Evolutionary conservation across 2,797 vertebrate genomes (phyloP).

Genomic region (Gouania willdenowi): DNA sequence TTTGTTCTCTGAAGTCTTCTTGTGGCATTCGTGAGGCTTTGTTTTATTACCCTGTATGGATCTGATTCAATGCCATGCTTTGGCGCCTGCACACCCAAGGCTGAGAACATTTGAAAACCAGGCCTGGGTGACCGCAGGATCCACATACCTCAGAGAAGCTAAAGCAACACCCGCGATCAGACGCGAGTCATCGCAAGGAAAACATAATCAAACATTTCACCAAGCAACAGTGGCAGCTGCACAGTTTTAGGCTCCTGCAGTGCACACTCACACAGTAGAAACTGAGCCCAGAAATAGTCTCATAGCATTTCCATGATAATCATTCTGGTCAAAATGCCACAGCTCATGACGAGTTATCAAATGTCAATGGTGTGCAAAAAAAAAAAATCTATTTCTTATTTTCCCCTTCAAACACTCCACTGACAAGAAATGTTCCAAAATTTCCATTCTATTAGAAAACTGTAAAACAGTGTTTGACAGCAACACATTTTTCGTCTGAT

Average conservation of each 20-base stretch:
- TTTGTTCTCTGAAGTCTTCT: conserved; percentile 19
- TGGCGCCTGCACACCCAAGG: conserved; percentile 8
- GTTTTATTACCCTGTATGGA: conserved; percentile 19
- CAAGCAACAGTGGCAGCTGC: not conserved
- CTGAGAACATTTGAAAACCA: not conserved
- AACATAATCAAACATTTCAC: conserved; percentile 25
- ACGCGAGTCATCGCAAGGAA: conserved; percentile 16
- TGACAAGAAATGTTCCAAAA: no score
- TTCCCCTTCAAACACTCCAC: no score
- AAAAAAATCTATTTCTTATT: not conserved
- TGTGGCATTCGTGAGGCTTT: conserved; percentile 23
- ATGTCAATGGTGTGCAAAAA: conserved; percentile 31
- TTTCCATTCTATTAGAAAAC: no score
- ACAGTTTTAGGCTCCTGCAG: conserved; percentile 20
- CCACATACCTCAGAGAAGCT: conserved; percentile 9
- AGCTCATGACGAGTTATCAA: conserved; percentile 34
- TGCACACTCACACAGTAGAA: not conserved
- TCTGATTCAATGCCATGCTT: conserved; percentile 40
- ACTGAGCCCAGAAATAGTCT: conserved; percentile 40
- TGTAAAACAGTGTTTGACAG: no score
- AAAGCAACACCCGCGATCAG: conserved; percentile 15
- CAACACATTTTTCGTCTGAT: no score
- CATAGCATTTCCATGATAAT: conserved; percentile 28
- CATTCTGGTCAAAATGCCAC: conserved; percentile 42
- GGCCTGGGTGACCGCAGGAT: not conserved